A percentile compares a stretch with the other conserved stretches of the same genome.
phyloP scores from a whole-genome alignment of 2,113 vertebrate genomes.

The Ptilorrhoa leucosticta region DNA sequence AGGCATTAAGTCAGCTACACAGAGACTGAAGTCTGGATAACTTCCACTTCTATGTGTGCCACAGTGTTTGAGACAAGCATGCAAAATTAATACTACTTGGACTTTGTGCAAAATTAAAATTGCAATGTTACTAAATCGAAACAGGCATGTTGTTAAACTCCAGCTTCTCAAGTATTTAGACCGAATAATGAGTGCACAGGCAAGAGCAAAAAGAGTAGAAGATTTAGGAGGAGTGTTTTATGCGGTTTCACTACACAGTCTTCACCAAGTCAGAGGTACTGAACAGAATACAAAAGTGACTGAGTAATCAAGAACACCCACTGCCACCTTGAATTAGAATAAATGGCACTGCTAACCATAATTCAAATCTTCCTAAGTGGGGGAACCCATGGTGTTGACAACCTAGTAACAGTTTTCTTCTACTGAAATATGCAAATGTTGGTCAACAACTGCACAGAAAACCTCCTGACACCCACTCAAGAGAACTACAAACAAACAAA shows the following conservation, averaged over 20 bases:
- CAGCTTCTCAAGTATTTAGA: not conserved
- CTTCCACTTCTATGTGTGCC: not conserved
- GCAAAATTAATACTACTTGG: not conserved
- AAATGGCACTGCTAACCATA: not conserved
- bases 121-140: not conserved
- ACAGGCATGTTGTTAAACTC: not conserved
- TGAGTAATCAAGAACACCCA: not conserved
- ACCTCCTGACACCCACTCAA: not conserved
- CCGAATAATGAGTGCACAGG: fast-evolving
- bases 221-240: not conserved
- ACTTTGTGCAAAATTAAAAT: not conserved
- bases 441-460: not conserved
- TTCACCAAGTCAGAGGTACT: not conserved
- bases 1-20: not conserved
- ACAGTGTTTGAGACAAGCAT: not conserved
- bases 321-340: not conserved
- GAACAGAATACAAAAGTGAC: not conserved
- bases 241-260: not conserved
- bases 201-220: not conserved
- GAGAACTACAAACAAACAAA: not conserved
- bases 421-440: fast-evolving
- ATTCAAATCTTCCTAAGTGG: not conserved
- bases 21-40: not conserved
- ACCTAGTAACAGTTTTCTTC: not conserved
- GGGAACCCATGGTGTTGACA: not conserved